Evolutionary conservation across 1,140 invertebrate genomes (phyloP).

Genomic region (Bacillus rossius): DNA sequence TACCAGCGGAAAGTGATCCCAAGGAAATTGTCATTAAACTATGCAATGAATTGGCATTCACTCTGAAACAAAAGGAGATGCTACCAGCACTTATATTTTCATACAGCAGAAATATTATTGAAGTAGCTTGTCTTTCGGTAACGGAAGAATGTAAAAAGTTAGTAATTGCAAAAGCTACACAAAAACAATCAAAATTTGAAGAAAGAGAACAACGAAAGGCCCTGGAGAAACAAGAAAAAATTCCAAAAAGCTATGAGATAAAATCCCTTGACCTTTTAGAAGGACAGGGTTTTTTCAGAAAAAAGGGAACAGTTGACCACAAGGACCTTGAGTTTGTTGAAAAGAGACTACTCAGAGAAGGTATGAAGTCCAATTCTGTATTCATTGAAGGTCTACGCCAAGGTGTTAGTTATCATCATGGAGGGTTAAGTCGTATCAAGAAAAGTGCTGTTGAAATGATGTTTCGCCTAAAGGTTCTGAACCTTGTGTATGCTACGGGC

Average conservation of each 20-base stretch:
- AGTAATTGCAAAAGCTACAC: conserved; percentile 2
- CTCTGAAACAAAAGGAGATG: conserved; percentile 18
- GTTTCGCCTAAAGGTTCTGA: conserved; percentile 22
- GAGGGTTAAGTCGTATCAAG: conserved; percentile 14
- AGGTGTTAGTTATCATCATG: conserved; percentile 21
- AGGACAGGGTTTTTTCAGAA: conserved; percentile 3
- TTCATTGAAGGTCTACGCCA: conserved; percentile 10
- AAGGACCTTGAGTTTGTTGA: conserved; percentile 19
- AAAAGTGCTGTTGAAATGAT: conserved; percentile 23
- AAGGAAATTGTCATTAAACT: background rate
- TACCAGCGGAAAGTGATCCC: background rate
- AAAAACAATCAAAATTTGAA: no score
- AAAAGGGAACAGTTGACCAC: conserved; percentile 1
- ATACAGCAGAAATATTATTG: conserved; percentile 18
- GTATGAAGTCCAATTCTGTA: background rate
- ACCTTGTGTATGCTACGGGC: conserved; percentile 20
- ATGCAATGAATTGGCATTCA: conserved; percentile 8
- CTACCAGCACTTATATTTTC: conserved; percentile 24
- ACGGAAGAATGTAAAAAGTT: conserved; percentile 3
- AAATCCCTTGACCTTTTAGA: background rate
- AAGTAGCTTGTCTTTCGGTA: conserved; percentile 1
- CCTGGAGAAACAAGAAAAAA: background rate
- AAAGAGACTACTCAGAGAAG: background rate
- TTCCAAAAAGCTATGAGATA: background rate
- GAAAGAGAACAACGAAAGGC: conserved; percentile 1